Evolutionary conservation across 92 coral and sea anemone genomes (phyloP).

Genomic region (Chrysogorgia sp.): DNA sequence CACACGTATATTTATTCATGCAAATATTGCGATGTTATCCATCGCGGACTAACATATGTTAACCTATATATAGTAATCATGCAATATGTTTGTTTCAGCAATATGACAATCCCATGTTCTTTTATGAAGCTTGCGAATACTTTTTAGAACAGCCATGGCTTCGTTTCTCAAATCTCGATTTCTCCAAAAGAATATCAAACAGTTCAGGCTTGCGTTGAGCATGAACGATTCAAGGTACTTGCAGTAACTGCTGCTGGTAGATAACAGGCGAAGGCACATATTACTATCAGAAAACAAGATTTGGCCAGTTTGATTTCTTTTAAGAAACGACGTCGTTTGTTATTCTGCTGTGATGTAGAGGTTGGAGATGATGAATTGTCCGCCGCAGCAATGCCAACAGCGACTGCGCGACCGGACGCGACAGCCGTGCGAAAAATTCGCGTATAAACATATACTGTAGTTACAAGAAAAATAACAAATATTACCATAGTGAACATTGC

Average conservation of each 20-base stretch:
- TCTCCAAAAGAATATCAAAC: constrained; percentile 14
- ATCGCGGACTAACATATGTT: too few relatives aligned
- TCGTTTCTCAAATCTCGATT: constrained; percentile 2
- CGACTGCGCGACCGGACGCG: not conserved
- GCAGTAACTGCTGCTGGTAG: not conserved
- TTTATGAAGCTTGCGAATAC: too few relatives aligned
- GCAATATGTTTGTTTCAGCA: too few relatives aligned
- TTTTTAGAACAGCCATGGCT: not conserved
- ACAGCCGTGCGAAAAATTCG: not conserved
- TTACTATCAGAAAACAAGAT: not conserved
- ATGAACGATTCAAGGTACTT: not conserved
- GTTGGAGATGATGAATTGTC: not conserved
- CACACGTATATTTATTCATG: too few relatives aligned
- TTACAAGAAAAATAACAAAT: not conserved
- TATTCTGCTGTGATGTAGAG: not conserved
- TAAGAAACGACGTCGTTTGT: not conserved
- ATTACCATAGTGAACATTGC: not conserved
- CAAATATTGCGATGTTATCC: too few relatives aligned
- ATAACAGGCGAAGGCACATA: not conserved
- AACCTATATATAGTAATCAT: too few relatives aligned
- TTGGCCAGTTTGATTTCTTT: constrained; percentile 8
- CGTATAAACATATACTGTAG: not conserved
- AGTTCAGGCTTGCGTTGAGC: not conserved
- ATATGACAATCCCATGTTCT: too few relatives aligned
- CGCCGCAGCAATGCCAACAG: not conserved